A percentile compares a stretch with the other conserved stretches of the same genome.
These are phyloP conservation scores for Blastobasis lacticolella DNA, from an alignment of 2,888 invertebrate genomes.

Conservation along the genomic window DNA sequence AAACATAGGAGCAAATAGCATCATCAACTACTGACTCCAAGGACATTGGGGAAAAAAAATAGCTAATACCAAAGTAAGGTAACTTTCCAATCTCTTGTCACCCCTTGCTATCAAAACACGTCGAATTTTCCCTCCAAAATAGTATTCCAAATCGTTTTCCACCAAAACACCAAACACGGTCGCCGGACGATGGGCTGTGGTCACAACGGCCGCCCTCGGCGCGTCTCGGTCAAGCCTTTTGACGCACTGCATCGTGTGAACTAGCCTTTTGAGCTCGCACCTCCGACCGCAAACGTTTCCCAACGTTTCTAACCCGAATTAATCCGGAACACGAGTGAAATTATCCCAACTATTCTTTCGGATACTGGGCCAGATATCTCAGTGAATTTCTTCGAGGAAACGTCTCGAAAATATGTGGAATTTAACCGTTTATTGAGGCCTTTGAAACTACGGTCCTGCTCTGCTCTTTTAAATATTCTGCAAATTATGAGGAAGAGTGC, in stretches of 20 bases:
- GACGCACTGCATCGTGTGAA: conserved; percentile 51
- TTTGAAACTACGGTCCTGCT: no score
- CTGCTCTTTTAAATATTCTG: no score
- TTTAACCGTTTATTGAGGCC: neutral
- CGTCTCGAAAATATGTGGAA: neutral
- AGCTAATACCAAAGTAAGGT: no score
- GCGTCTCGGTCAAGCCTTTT: conserved; percentile 60
- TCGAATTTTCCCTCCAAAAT: conserved; percentile 9
- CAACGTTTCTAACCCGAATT: conserved; percentile 41
- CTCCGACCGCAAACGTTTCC: conserved; percentile 63
- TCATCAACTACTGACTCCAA: no score
- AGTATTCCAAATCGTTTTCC: conserved; percentile 30
- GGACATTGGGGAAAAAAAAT: no score
- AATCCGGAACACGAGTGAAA: conserved; percentile 34
- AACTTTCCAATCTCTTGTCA: no score
- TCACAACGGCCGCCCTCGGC: conserved; percentile 33
- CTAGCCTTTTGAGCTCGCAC: conserved; percentile 65
- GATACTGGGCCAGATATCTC: no score
- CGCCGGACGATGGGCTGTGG: conserved; percentile 49
- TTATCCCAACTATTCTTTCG: neutral
- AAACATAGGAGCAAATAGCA: no score
- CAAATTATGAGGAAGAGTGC: no score
- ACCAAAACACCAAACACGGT: conserved; percentile 38
- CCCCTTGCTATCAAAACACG: no score
- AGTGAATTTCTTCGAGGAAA: neutral